A percentile compares a stretch with the other conserved stretches of the same genome.
These are phyloP conservation scores for Rhagonycha fulva DNA, from an alignment of 2,888 invertebrate genomes.

Conservation along the genomic window DNA sequence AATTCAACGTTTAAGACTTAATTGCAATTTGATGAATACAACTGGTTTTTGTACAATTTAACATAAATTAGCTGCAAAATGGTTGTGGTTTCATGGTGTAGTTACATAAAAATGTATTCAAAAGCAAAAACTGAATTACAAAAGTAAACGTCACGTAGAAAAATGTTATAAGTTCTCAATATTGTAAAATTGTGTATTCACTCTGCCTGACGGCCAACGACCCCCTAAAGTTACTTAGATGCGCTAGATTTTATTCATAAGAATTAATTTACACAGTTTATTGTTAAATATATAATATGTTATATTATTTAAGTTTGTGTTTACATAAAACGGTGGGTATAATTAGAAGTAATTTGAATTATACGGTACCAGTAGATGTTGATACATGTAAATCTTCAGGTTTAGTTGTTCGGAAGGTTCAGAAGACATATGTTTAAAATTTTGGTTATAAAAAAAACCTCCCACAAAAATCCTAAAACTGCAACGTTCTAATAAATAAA, in stretches of 20 bases:
- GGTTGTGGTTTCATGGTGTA: slow-evolving; percentile 37
- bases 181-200: slow-evolving; percentile 25
- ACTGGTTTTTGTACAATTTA: slow-evolving; percentile 13
- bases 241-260: slow-evolving; percentile 22
- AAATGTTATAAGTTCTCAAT: slow-evolving; percentile 20
- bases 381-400: background rate
- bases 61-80: slow-evolving; percentile 23
- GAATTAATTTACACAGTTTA: slow-evolving; percentile 2
- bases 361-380: background rate
- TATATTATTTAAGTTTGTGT: background rate
- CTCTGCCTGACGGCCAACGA: slow-evolving; percentile 29
- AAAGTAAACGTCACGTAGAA: slow-evolving; percentile 28
- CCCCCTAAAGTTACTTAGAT: slow-evolving; percentile 27
- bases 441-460: too few relatives aligned
- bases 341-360: background rate
- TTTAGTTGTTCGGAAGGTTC: background rate
- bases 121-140: slow-evolving; percentile 17
- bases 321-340: background rate
- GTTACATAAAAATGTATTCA: slow-evolving; percentile 12
- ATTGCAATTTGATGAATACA: background rate
- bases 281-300: background rate
- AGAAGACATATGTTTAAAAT: too few relatives aligned
- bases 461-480: background rate
- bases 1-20: background rate
- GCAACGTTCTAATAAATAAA: background rate